Base-by-base conservation (phyloP, 1,140 invertebrate species). In the Frieseomelitta varia region DNA sequence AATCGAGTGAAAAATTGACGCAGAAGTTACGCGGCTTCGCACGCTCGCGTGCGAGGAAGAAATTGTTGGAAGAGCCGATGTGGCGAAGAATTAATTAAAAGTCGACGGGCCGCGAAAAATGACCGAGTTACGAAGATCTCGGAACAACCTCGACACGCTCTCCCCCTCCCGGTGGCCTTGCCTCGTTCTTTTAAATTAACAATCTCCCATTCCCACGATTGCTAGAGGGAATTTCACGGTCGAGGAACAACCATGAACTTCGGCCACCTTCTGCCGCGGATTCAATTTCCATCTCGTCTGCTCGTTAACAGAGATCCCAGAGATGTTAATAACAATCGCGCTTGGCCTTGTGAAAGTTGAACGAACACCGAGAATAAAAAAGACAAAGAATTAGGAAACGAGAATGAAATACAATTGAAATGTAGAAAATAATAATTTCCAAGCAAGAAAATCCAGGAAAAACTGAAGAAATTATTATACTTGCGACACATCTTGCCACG, bases 121-220 rank as follows among this genome's bases (percentile, higher is more conserved):
- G 74, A 85, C 71, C 83, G 83, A 82, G 69, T 85, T 79, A 19
- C 21, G 4, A 53, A 85, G 79, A 79, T 17, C 56, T 74, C 27
- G 10, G 39, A 47, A 10, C 75, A 56, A 72, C 85, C 81, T 82
- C 58, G 78, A 65, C 53, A 55, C 47, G 30, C 39, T 67, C 72
- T 27, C 51, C 85, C 85, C 17, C 58, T 34, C 75, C n/a, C n/a
- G n/a, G 24, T 71, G 65, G 34, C 61, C 75, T 89, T 89, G 81
- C 87, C 39, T 47, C 39, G 79, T 89, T 89, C 88, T 85, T 89
- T 58, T 14, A 69, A 89, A 89, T 89, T 81, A 89, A 65, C 69
- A 58, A 4, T 78, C 58, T 61, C 10, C 34, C 67, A 61, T 82
- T 87, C 81, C 85, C 88, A 79, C 77, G 71, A 79, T n/a, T 24